Conservation (phyloP, 1,140 invertebrate species). For the Caenorhabditis inopinata region DNA sequence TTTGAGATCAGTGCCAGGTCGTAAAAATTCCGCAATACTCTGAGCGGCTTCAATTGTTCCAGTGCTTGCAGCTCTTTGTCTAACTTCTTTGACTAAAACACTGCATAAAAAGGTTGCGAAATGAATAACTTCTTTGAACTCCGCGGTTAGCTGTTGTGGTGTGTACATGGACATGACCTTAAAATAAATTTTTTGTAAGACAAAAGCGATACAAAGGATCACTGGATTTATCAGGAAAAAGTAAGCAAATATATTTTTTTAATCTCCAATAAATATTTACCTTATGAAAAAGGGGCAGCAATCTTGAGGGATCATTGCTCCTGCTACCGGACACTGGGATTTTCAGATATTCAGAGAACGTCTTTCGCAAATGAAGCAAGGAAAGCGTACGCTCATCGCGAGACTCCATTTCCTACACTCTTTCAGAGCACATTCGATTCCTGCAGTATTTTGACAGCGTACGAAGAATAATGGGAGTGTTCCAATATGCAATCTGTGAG, state of each 20-base stretch:
- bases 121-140: constrained; percentile 64
- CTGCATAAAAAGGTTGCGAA: constrained; percentile 55
- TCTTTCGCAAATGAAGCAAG: constrained; percentile 89
- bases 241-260: constrained; percentile 39
- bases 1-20: constrained; percentile 48
- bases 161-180: constrained; percentile 90
- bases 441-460: background rate
- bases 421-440: background rate
- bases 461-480: too few relatives aligned
- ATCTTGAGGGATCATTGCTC: constrained; percentile 88
- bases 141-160: constrained; percentile 66
- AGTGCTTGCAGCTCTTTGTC: constrained; percentile 79
- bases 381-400: constrained; percentile 71
- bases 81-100: constrained; percentile 59
- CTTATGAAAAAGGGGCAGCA: constrained; percentile 96
- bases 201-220: constrained; percentile 89
- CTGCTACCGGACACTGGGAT: constrained; percentile 53
- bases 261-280: constrained; percentile 70
- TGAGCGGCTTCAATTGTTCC: constrained; percentile 70
- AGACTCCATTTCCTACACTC: background rate
- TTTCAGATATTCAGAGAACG: constrained; percentile 77
- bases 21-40: constrained; percentile 57
- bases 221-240: too few relatives aligned
- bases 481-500: too few relatives aligned
- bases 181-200: constrained; percentile 85